Conservation (phyloP, 2,113 vertebrate genomes). For the Epinephelus moara region DNA sequence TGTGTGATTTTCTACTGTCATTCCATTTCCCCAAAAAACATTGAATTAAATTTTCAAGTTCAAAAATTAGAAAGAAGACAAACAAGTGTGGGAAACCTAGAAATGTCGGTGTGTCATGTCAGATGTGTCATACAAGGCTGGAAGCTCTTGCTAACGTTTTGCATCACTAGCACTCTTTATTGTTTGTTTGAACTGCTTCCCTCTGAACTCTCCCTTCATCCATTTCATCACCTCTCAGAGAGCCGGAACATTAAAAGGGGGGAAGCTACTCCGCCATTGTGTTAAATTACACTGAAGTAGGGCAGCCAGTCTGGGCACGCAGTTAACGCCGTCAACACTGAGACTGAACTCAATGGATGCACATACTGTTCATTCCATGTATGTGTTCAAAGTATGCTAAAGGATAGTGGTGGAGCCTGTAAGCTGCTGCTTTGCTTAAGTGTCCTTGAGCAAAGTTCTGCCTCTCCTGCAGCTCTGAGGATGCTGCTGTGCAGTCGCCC, state of each 20-base stretch:
- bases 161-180: constrained; percentile 54
- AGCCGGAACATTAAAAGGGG: constrained; percentile 34
- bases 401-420: not conserved
- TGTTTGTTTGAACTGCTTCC: constrained; percentile 54
- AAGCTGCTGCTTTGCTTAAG: constrained; percentile 5
- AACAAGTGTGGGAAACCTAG: not conserved
- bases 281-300: constrained; percentile 39
- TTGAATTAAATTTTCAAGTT: not conserved
- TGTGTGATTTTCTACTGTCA: not conserved
- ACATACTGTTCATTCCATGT: constrained; percentile 16
- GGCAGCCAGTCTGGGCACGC: constrained; percentile 26
- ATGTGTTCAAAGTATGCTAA: constrained; percentile 1
- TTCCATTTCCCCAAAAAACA: not conserved
- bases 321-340: constrained; percentile 25
- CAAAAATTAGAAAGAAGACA: not conserved
- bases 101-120: not conserved
- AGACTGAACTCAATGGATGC: not conserved
- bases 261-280: constrained; percentile 5
- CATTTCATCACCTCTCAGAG: constrained; percentile 56
- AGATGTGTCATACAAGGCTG: not conserved
- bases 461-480: not conserved
- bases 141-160: constrained; percentile 50
- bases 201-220: constrained; percentile 54
- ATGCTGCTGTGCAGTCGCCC: not conserved
- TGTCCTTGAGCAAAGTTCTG: not conserved